Conservation (phyloP, 2,113 vertebrate species). For the Campylomormyrus tamandua region DNA sequence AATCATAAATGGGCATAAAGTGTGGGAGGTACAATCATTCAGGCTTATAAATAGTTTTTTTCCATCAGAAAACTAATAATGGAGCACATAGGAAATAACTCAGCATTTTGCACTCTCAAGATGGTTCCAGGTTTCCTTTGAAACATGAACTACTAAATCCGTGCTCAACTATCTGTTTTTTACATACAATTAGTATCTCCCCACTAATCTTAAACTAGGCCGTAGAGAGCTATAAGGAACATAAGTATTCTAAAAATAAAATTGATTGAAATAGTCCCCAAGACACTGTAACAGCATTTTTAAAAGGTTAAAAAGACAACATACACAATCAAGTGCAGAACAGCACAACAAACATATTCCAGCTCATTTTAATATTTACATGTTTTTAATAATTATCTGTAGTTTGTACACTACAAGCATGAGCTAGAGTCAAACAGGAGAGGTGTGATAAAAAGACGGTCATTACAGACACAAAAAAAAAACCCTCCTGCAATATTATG, state of each 20-base stretch:
- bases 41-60: not conserved
- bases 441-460: slow-evolving; percentile 47
- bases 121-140: not conserved
- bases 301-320: not conserved
- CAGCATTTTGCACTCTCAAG: not conserved
- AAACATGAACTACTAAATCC: not conserved
- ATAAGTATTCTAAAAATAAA: not conserved
- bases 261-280: not conserved
- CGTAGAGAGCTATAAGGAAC: not conserved
- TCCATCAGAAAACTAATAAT: not conserved
- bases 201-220: not conserved
- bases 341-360: slow-evolving; percentile 22
- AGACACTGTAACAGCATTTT: not conserved
- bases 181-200: not conserved
- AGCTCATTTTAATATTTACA: slow-evolving; percentile 60
- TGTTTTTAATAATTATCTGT: slow-evolving; percentile 56
- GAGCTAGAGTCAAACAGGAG: slow-evolving; percentile 47
- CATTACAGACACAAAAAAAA: slow-evolving; percentile 45
- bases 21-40: not conserved
- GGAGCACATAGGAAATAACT: not conserved
- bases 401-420: slow-evolving; percentile 58
- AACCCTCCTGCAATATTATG: slow-evolving; percentile 38
- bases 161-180: not conserved
- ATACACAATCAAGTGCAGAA: not conserved
- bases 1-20: not conserved